A percentile compares a stretch with the other conserved stretches of the same genome.
Evolutionary conservation across 2,113 vertebrate species (phyloP).

Genomic region (Zapus hudsonius): DNA sequence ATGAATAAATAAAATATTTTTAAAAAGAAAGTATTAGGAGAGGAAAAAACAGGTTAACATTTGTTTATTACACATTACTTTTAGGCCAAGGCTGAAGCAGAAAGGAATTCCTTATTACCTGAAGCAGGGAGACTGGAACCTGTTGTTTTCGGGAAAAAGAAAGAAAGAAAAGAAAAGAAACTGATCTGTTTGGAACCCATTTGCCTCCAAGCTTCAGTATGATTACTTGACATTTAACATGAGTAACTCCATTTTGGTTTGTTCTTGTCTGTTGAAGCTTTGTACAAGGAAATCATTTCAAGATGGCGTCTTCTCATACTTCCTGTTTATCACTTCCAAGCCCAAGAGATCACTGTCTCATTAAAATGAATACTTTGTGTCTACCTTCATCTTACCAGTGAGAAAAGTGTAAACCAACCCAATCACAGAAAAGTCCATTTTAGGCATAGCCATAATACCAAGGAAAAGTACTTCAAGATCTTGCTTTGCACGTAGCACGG

Average conservation of each 20-base stretch:
- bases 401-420: not conserved
- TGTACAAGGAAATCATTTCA: not conserved
- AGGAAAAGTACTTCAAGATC: not conserved
- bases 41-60: not conserved
- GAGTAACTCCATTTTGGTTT: not conserved
- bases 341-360: not conserved
- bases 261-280: not conserved
- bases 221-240: not conserved
- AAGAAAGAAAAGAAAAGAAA: not conserved
- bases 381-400: not conserved
- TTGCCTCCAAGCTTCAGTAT: not conserved
- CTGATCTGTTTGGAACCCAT: not conserved
- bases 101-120: not conserved
- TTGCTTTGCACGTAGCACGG: not conserved
- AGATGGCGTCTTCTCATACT: not conserved
- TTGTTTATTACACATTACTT: not conserved
- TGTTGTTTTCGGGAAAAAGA: not conserved
- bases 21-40: too few species aligned
- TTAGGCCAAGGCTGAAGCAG: not conserved
- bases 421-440: not conserved
- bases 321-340: not conserved
- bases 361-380: not conserved
- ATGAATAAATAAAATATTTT: too few species aligned
- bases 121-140: too few species aligned
- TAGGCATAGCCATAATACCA: not conserved